These are phyloP conservation scores for Cerastis leucographa DNA, from an alignment of 2,888 invertebrate species.

Conservation along the genomic window DNA sequence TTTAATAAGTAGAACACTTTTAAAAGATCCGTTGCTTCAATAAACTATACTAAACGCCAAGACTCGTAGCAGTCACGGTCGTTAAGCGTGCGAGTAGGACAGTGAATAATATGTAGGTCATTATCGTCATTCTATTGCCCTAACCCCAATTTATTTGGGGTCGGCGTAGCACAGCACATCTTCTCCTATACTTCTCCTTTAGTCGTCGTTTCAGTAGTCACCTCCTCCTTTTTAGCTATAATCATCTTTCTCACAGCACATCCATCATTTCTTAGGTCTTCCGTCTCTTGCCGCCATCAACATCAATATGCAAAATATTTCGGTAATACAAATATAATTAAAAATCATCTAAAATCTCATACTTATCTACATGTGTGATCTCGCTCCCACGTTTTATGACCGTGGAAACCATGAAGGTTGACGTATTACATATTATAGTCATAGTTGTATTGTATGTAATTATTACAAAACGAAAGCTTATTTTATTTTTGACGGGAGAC, in stretches of 20 bases:
- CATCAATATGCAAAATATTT: not conserved
- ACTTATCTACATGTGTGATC: not conserved
- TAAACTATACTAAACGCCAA: slow-evolving; percentile 26
- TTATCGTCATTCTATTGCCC: not conserved
- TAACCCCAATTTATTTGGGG: not conserved
- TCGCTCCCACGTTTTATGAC: slow-evolving; percentile 18
- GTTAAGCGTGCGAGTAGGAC: slow-evolving; percentile 9
- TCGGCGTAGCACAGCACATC: not conserved
- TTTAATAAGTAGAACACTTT: slow-evolving; percentile 28
- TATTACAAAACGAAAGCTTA: slow-evolving; percentile 72
- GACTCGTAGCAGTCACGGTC: slow-evolving; percentile 12
- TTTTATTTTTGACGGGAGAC: slow-evolving; percentile 70
- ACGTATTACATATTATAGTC: slow-evolving; percentile 18
- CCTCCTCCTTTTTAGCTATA: not conserved
- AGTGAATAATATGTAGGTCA: not conserved
- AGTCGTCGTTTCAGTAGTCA: not conserved
- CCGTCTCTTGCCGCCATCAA: not conserved
- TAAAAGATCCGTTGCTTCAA: slow-evolving; percentile 45
- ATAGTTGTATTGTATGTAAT: slow-evolving; percentile 56
- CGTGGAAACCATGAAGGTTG: not conserved
- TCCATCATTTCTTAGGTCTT: not conserved
- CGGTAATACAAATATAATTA: not conserved
- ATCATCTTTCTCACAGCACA: not conserved
- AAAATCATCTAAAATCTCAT: not conserved
- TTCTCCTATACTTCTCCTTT: not conserved